These are phyloP conservation scores for Megatriorchis doriae DNA, from an alignment of 2,113 vertebrate species.

Conservation along the genomic window DNA sequence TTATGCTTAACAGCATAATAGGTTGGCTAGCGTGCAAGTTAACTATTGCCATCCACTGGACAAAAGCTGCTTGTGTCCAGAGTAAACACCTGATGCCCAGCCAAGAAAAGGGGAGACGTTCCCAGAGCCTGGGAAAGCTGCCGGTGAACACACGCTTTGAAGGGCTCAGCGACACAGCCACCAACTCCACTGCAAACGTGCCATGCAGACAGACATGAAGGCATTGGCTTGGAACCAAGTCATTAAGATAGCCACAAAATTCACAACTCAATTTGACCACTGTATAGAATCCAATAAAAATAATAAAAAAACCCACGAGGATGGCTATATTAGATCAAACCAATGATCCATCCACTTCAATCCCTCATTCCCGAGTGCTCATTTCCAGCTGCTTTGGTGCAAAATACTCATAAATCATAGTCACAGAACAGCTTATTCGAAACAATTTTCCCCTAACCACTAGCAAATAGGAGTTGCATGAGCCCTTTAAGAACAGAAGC, in stretches of 20 bases:
- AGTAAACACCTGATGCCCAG: background rate
- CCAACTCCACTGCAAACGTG: accelerated
- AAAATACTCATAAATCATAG: background rate
- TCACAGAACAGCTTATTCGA: background rate
- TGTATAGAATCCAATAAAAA: background rate
- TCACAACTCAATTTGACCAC: background rate
- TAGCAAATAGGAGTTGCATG: background rate
- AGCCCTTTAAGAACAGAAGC: background rate
- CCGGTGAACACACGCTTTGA: background rate
- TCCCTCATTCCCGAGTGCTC: background rate
- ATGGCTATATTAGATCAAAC: background rate
- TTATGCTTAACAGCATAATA: background rate
- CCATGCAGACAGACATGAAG: background rate
- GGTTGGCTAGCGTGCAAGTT: accelerated
- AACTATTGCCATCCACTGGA: background rate
- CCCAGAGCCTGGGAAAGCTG: background rate
- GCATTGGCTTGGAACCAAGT: background rate
- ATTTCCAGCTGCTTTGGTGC: background rate
- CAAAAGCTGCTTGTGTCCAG: background rate
- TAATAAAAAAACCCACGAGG: background rate
- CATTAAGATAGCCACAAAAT: background rate
- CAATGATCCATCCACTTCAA: background rate
- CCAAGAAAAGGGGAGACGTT: background rate
- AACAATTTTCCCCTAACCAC: background rate
- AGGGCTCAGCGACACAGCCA: background rate